phyloP scores from a whole-genome alignment of 2,888 invertebrate genomes.

The Phymatocera aterrima region DNA sequence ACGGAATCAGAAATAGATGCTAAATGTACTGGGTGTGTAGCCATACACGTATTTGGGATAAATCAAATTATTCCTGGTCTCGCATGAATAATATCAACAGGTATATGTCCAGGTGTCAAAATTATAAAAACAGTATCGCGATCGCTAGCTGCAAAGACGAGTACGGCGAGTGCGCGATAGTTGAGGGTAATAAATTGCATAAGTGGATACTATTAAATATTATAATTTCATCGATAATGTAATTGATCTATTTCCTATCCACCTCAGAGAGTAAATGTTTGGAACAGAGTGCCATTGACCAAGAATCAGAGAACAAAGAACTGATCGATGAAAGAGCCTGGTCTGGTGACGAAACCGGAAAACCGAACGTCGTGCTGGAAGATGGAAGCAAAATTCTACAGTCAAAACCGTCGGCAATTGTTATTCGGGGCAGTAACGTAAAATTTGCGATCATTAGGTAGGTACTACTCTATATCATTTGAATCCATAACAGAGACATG shows the following conservation, averaged over 20 bases:
- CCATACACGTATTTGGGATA: neutral
- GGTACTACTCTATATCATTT: too few relatives aligned
- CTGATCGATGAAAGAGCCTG: neutral
- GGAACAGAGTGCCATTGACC: neutral
- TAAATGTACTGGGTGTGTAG: conserved; percentile 4
- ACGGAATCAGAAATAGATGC: neutral
- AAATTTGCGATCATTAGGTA: conserved; percentile 54
- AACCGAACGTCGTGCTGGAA: neutral
- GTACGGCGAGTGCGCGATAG: neutral
- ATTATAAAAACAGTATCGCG: neutral
- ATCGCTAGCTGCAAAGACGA: neutral
- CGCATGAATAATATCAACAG: neutral
- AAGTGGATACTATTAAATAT: neutral
- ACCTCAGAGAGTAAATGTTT: neutral
- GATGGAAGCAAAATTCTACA: neutral
- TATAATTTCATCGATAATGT: neutral
- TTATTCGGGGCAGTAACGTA: conserved; percentile 53
- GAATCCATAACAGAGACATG: neutral
- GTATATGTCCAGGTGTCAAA: neutral
- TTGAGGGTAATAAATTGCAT: neutral
- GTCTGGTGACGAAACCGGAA: neutral
- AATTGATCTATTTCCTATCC: neutral
- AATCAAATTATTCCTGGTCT: neutral
- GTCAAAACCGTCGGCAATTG: conserved; percentile 53
- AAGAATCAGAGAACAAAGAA: neutral